Conservation (phyloP, 92 coral and sea anemone genomes). For the Porites lobata region DNA sequence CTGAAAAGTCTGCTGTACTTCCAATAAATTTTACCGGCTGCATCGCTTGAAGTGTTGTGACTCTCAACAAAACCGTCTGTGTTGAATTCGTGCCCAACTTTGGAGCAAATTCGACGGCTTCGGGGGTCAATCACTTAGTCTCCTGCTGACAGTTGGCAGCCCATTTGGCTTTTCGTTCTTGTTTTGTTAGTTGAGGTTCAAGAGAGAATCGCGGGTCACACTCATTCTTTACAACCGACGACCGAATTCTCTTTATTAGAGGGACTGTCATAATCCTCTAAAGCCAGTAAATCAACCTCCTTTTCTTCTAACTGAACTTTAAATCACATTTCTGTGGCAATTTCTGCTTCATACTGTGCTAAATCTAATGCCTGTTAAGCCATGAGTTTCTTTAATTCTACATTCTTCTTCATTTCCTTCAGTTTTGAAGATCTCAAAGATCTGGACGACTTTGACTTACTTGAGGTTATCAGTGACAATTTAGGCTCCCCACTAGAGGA, state of each 20-base stretch:
- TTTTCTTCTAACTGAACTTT: slow-evolving; percentile 41
- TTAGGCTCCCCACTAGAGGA: background rate
- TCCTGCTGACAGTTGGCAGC: background rate
- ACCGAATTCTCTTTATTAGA: no score
- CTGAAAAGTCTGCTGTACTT: slow-evolving; percentile 53
- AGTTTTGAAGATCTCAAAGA: slow-evolving; percentile 39
- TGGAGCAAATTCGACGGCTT: background rate
- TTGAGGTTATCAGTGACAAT: slow-evolving; percentile 16
- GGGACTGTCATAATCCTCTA: background rate
- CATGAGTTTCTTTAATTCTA: slow-evolving; percentile 44
- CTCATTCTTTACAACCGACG: no score
- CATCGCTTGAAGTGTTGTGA: slow-evolving; percentile 67
- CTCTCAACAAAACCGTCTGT: slow-evolving; percentile 41
- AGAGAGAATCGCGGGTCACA: no score
- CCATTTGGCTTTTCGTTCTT: background rate
- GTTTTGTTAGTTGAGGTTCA: background rate
- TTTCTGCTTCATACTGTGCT: slow-evolving; percentile 59
- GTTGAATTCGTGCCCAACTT: background rate
- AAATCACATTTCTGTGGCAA: slow-evolving; percentile 44
- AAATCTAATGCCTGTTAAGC: slow-evolving; percentile 54
- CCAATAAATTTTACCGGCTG: slow-evolving; percentile 66
- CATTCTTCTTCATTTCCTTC: slow-evolving; percentile 40
- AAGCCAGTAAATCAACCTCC: slow-evolving; percentile 28
- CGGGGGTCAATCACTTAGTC: background rate
- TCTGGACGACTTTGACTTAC: slow-evolving; percentile 25